Conservation (phyloP, 2,797 vertebrate genomes). For the Lithobates pipiens region DNA sequence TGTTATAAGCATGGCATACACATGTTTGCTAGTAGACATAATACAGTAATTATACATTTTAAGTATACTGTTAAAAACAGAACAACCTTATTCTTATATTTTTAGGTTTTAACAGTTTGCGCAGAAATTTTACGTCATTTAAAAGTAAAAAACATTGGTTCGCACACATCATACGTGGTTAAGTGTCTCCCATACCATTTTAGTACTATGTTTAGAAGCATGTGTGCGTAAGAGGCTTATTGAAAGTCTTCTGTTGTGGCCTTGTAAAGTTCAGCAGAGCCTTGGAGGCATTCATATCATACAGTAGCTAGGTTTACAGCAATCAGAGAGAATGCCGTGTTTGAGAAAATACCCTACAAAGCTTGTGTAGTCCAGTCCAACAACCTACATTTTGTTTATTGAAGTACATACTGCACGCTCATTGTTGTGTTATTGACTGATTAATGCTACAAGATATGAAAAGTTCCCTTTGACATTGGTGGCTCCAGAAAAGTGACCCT, state of each 20-base stretch:
- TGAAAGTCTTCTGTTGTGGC: background rate
- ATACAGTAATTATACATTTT: too few relatives aligned
- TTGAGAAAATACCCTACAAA: background rate
- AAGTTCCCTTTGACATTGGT: background rate
- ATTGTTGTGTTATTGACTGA: background rate
- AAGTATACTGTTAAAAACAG: too few relatives aligned
- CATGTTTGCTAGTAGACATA: too few relatives aligned
- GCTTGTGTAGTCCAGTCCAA: too few relatives aligned
- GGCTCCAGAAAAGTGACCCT: background rate
- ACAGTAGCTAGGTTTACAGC: background rate
- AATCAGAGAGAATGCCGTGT: background rate
- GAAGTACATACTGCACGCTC: too few relatives aligned
- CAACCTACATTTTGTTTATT: too few relatives aligned
- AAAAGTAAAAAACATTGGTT: too few relatives aligned
- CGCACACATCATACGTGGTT: too few relatives aligned
- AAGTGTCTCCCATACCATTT: background rate
- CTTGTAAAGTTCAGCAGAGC: conserved; percentile 28
- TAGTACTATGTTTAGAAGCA: conserved; percentile 23
- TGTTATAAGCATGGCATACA: too few relatives aligned
- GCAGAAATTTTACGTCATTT: too few relatives aligned
- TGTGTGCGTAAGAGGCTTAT: conserved; percentile 6
- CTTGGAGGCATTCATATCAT: conserved; percentile 22
- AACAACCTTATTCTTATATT: too few relatives aligned
- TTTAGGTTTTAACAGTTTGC: too few relatives aligned
- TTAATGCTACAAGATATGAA: background rate